Evolutionary conservation across 2,797 vertebrate genomes (phyloP), one percentile per base, ranked within the genome.

Genomic region (Crocidura indochinensis): DNA sequence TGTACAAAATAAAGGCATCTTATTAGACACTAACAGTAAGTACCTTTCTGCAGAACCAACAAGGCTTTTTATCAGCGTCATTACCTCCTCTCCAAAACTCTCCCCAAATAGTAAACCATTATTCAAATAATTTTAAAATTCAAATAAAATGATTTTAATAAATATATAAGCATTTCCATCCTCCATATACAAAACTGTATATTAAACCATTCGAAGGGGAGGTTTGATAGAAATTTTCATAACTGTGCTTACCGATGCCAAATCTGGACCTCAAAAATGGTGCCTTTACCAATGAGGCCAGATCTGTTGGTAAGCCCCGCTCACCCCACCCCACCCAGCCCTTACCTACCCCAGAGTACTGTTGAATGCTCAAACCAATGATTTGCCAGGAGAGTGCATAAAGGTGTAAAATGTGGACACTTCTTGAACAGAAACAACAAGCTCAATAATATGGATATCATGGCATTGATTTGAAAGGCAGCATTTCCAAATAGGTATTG

Each of bases 81-180:
- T 95, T 84, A 94, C 86, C 91, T 96, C 75, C 96, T 96, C 92
- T 96, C 94, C 79, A 94, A 95, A 93, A 92, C 87, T 92, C 96
- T 96, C 97, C 97, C 96, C 92, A 96, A 60, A 97, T 95, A 95
- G 49, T 92, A 97, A 98, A 96, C 96, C 95, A 91, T 96, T 97
- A 96, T 96, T 97, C 97, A 97, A 98, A 97, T 97, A 97, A 97
- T 94, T 95, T 95, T 60, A 97, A 97, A 97, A 97, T 97, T 98
- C 97, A 98, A 98, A 98, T 98, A 98, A 98, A 95, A 98, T 95
- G 96, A 98, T 97, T 97, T 98, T 97, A 98, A 98, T 98, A 98
- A 98, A 98, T 98, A 98, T 98, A 98, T 98, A 98, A 97, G 97
- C 96, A 98, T 97, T 97, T 98, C 93, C 96, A 98, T 97, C 98